These are phyloP conservation scores for Platerodrilus igneus DNA, from an alignment of 2,888 invertebrate genomes.

Conservation along the genomic window DNA sequence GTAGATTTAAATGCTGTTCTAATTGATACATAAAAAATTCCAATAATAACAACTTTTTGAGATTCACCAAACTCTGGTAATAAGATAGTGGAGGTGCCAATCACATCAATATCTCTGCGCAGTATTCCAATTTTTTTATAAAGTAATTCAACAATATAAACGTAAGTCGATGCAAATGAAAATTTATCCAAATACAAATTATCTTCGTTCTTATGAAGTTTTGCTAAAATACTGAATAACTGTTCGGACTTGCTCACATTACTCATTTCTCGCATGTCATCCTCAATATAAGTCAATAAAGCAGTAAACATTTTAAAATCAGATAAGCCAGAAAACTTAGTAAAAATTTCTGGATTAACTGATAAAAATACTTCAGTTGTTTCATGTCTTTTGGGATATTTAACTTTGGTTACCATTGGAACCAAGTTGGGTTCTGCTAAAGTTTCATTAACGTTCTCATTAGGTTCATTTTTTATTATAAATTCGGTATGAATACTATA, in stretches of 20 bases:
- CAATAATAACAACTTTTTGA: slow-evolving; percentile 8
- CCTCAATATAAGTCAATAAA: slow-evolving; percentile 7
- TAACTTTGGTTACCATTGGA: no score
- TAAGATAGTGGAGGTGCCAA: slow-evolving; percentile 5
- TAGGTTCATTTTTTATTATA: no score
- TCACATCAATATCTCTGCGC: no score
- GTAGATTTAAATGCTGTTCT: background rate
- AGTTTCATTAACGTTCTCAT: no score
- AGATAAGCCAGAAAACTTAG: slow-evolving; percentile 8
- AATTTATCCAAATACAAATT: slow-evolving; percentile 9
- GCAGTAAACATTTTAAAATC: slow-evolving; percentile 3
- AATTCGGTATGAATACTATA: no score
- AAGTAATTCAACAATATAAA: slow-evolving; percentile 10
- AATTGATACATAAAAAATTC: slow-evolving; percentile 1
- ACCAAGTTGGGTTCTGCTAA: no score
- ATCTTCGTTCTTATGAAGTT: slow-evolving; percentile 10
- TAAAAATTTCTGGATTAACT: background rate
- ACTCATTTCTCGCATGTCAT: slow-evolving; percentile 7
- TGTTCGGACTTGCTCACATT: slow-evolving; percentile 9
- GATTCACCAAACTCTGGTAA: slow-evolving; percentile 3
- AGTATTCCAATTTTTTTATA: slow-evolving; percentile 7
- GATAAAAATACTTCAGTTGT: background rate
- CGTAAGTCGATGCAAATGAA: slow-evolving; percentile 10
- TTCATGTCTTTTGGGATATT: no score
- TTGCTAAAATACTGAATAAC: slow-evolving; percentile 13